phyloP scores from a whole-genome alignment of 2,797 vertebrate genomes.

The Neopelma chrysocephalum region DNA sequence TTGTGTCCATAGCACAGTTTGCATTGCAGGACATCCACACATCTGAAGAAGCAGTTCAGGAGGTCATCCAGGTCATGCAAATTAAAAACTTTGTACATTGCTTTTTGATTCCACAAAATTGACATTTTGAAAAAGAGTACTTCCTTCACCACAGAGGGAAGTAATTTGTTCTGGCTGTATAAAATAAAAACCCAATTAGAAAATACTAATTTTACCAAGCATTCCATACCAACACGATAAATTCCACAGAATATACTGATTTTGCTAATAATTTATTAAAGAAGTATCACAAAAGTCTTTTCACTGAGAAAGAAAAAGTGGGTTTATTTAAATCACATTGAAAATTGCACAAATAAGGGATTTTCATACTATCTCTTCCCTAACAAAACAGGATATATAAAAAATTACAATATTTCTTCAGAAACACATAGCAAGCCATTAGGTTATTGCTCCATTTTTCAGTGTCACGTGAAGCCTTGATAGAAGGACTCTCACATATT shows the following conservation, averaged over 20 bases:
- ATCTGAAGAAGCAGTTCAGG: background rate
- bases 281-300: background rate
- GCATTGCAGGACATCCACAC: rapidly evolving
- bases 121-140: background rate
- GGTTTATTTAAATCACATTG: background rate
- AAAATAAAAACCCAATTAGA: background rate
- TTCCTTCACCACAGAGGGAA: background rate
- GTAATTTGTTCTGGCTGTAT: background rate
- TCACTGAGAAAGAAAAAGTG: background rate
- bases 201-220: background rate
- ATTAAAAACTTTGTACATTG: background rate
- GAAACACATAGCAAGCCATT: background rate
- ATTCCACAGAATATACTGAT: background rate
- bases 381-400: background rate
- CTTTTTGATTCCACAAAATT: background rate
- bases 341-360: background rate
- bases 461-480: background rate
- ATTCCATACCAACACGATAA: background rate
- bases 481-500: background rate
- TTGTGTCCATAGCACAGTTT: background rate
- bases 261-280: background rate
- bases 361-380: background rate
- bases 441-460: background rate
- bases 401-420: background rate
- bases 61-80: background rate